Evolutionary conservation across 2,113 vertebrate genomes (phyloP), one percentile per base, ranked within the genome.

Genomic region (Dicerorhinus sumatrensis): DNA sequence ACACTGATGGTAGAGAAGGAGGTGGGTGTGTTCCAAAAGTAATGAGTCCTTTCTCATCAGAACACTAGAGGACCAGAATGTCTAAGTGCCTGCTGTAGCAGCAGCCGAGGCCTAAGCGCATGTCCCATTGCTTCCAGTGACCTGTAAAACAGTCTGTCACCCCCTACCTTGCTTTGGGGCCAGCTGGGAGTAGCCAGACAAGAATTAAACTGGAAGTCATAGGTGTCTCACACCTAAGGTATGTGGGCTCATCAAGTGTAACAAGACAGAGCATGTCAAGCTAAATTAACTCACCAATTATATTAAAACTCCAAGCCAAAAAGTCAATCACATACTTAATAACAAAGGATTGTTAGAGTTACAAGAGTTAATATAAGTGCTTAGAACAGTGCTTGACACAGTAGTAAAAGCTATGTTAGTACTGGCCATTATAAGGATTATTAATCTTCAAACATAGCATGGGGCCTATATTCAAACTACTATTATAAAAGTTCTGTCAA

Each of bases 291-390:
- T 96, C 31, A 81, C 12, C 12, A 63, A 1, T 67, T 42, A 46
- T 69, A 91, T 94, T 67, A n/a, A 89, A 94, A 63, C 39, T 80
- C 27, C 29, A 12, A 90, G 48, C 51, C 92, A 31, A 92, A 54
- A 86, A 80, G 33, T 63, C 31, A 51, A 8, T 83, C 89, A 80
- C n/a, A n/a, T 67, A 51, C 36, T 39, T 91, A 95, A 58, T 67
- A 67, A 60, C 27, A 73, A 51, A 94, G 51, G 18, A 20, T 85
- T 81, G 85, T 20, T 80, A 39, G 29, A 48, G 62, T 18, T 72
- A 82, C 31, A 63, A 60, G 39, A 89, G 79, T 92, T 82, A 56
- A 36, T 83, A 27, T 29, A 36, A 92, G 42, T 56, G 31, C 46
- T 81, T 72, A 72, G 5, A 56, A 84, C 17, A 80, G 33, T 48